Evolutionary conservation across 2,888 invertebrate genomes (phyloP), one percentile per base, ranked within the genome.

Genomic region (Macrosiphum euphorbiae): DNA sequence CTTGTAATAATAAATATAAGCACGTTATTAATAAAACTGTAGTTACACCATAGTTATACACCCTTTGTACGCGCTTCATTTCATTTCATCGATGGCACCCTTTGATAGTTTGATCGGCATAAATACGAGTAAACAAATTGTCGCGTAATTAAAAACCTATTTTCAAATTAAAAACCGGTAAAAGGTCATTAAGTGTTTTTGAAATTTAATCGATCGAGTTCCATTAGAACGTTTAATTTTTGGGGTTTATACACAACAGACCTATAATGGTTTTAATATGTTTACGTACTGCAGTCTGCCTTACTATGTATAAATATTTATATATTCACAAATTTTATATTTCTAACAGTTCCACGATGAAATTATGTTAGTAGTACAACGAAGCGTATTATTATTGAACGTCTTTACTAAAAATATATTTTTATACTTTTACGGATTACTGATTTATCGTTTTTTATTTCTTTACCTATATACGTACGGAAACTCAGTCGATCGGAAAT

Each of bases 51-150:
- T 78, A 35, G 78, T 35, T 26, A 85, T 85, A 44, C 4, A 44
- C 26, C 41, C 44, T 44, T 85, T 85, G 44, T 55, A 55, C 55
- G 20, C 44, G 44, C 44, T 88, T 88, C 50, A 52, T 88, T 52
- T 88, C 16, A 16, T 86, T 86, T 28, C n/a, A 13, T 44, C 16
- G 87, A 20, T 20, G 35, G 16, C 52, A n/a, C 26, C 26, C 41
- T 58, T 88, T 86, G 47, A 78, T 78, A 78, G 78, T 44, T 86
- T 58, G 88, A 58, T 41, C 41, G 41, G 44, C 5, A 88, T 58
- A 88, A 88, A 88, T 55, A 88, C 41, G 35, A 55, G 55, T 88
- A 58, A 88, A 88, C 47, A 58, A 58, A 88, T 55, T 41, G 26
- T 58, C 58, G 5, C 35, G 50, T 88, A 50, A 88, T 50, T 88